A percentile compares a stretch with the other conserved stretches of the same genome.
These are phyloP conservation scores for Nomada flava DNA, from an alignment of 2,888 invertebrate genomes.

Conservation along the genomic window DNA sequence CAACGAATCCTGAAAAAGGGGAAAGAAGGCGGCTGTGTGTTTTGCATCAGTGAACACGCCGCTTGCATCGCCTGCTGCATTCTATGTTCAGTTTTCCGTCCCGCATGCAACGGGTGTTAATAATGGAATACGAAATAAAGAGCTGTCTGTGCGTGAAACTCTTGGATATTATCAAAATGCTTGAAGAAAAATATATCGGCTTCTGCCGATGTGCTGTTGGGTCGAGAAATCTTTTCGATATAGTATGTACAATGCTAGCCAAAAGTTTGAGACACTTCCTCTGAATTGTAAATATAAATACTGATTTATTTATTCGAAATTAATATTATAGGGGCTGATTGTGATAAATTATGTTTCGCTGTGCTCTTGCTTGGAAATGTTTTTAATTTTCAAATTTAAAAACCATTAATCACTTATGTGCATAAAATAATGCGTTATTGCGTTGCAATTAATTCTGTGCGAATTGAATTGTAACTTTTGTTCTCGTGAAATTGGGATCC, in stretches of 20 bases:
- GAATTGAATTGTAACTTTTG: neutral
- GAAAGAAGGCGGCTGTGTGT: conserved; percentile 38
- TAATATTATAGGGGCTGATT: too few species aligned
- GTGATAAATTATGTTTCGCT: too few species aligned
- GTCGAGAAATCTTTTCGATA: conserved; percentile 11
- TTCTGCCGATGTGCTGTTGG: neutral
- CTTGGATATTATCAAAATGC: conserved; percentile 44
- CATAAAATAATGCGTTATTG: neutral
- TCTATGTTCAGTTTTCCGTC: conserved; percentile 45
- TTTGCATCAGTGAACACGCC: conserved; percentile 64
- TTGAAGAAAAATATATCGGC: conserved; percentile 14
- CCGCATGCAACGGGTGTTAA: conserved; percentile 50
- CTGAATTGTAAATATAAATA: too few species aligned
- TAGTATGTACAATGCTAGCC: too few species aligned
- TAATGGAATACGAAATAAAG: conserved; percentile 54
- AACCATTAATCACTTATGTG: too few species aligned
- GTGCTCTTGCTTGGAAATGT: too few species aligned
- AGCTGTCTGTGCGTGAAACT: conserved; percentile 19
- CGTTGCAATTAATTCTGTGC: neutral
- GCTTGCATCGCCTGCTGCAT: conserved; percentile 46
- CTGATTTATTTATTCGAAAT: too few species aligned
- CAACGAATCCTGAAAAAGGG: conserved; percentile 34
- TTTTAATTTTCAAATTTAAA: too few species aligned
- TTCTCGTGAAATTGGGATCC: conserved; percentile 23
- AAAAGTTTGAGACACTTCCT: too few species aligned